Evolutionary conservation across 2,113 vertebrate species (phyloP), one percentile per base, ranked within the genome.

Genomic region (Ibidorhyncha struthersii): DNA sequence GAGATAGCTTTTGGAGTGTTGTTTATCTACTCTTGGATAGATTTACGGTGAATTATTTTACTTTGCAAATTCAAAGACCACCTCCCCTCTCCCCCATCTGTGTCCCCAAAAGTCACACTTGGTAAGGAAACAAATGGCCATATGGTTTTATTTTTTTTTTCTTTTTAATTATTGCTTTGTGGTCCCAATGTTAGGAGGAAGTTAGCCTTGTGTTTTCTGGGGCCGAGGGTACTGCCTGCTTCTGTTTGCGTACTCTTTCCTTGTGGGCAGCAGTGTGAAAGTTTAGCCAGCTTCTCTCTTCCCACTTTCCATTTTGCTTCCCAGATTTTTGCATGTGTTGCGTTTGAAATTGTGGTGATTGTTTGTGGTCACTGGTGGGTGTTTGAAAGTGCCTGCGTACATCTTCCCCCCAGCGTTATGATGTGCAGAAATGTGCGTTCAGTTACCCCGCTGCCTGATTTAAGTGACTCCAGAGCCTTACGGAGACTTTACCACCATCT

Each of bases 391-490:
- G 89, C 2, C 12, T 77, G 89, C 0, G 21, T 95, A 91, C 86
- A 71, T 95, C 86, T 96, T 91, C 76, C 93, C 92, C 79, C 80
- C 5, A 27, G 95, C 36, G 61, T 89, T 94, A 76, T 18, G 90
- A 84, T 93, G 94, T 83, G 93, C 71, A 55, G 91, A 96, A 96
- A 94, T 74, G 82, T 95, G 95, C 34, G 22, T 95, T 96, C 41
- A 7, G 95, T 96, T 97, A 96, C 92, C 89, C 86, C 18, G 71
- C 85, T 56, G 93, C 85, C 73, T 59, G 66, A 84, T 97, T 94
- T 97, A 95, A 56, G 78, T 93, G 87, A 63, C 93, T 96, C 94
- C 73, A 97, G 89, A 88, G 94, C 79, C 94, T 93, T 58, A 50
- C 17, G 8, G 78, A 91, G 92, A 93, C 84, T 97, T 96, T 93